phyloP scores from a whole-genome alignment of 2,888 invertebrate species.

The Cryptophagus acutangulus region DNA sequence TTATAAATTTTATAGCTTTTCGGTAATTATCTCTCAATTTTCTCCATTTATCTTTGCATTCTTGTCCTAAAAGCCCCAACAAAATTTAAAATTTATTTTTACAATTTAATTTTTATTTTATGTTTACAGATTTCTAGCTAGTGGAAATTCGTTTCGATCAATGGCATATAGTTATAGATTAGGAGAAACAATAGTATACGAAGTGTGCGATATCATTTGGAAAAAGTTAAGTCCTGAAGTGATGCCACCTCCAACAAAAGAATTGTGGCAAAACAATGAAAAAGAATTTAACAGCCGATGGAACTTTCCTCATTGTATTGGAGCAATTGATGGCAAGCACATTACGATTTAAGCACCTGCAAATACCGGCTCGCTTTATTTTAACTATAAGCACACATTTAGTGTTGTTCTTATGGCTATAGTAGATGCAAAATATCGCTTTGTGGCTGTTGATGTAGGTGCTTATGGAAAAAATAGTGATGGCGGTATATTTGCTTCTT shows the following conservation, averaged over 20 bases:
- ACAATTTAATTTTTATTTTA: too few relatives aligned
- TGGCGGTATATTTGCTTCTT: background rate
- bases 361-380: constrained; percentile 17
- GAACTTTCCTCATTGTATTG: constrained; percentile 16
- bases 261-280: too few relatives aligned
- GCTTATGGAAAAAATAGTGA: constrained; percentile 2
- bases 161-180: constrained; percentile 20
- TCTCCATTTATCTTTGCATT: too few relatives aligned
- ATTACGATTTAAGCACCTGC: constrained; percentile 12
- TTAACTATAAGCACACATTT: constrained; percentile 20
- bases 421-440: constrained; percentile 27
- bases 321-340: constrained; percentile 17
- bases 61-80: too few relatives aligned
- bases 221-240: constrained; percentile 14
- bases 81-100: too few relatives aligned
- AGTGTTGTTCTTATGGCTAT: constrained; percentile 24
- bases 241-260: constrained; percentile 15
- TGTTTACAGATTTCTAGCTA: constrained; percentile 21
- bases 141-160: constrained; percentile 18
- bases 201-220: constrained; percentile 12
- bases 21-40: too few relatives aligned
- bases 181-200: constrained; percentile 14
- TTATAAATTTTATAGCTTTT: too few relatives aligned
- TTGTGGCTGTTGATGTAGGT: background rate
- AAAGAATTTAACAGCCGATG: constrained; percentile 12